Evolutionary conservation across 2,888 invertebrate species (phyloP), one percentile per base, ranked within the genome.

Genomic region (Pardosa pseudoannulata): DNA sequence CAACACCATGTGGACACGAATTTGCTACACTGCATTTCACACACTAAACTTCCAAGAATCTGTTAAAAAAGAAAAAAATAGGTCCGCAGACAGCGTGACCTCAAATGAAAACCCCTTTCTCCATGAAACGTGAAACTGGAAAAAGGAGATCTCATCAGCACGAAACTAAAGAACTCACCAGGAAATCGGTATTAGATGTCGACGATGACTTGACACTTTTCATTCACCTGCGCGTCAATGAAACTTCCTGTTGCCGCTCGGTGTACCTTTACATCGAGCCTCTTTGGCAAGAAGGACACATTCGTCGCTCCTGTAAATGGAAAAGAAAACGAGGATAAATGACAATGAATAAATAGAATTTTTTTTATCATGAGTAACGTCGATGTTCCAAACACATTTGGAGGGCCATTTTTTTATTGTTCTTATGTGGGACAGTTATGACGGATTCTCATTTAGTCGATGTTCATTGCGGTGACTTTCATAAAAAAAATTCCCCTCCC

Each of bases 171-270:
- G 56, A 56, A 70, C 83, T 85, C 56, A 85, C 83, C 83, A 78
- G 83, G 78, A 85, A 83, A 85, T 23, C 16, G 46, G 19, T 67
- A 68, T 78, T 78, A 23, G 31, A 29, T 11, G 29, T 23, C 46
- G 50, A n/a, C 62, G 83, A 85, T 85, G 83, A 85, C 62, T 85
- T 78, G 78, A 78, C 83, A 64, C 67, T 73, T 78, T 68, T 65
- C 68, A 85, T 83, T 83, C 72, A 82, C 67, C 31, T 32, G 31
- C 28, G 23, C 67, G 16, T 70, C 70, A 70, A 28, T 70, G 23
- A 28, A 39, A 46, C 65, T 83, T 83, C 72, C 82, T 46, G 72
- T 65, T 70, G 41, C 39, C 46, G 64, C 31, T 31, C 36, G 29
- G 62, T 71, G 27, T 80, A 76, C 75, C 74, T 81, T 75, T 81